Evolutionary conservation across 2,888 invertebrate species (phyloP).

Genomic region (Mesorhabditis belari): DNA sequence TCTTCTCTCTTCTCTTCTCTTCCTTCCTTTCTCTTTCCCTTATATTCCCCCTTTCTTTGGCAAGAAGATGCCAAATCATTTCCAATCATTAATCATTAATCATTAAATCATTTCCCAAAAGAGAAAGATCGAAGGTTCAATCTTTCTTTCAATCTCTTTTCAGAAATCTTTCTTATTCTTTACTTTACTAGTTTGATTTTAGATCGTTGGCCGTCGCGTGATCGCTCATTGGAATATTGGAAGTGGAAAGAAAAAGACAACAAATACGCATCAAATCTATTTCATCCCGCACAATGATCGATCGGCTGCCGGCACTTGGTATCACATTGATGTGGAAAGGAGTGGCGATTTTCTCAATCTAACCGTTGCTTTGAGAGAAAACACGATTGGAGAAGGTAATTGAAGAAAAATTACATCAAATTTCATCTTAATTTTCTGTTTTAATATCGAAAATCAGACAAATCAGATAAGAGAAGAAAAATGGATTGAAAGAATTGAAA

Average conservation of each 20-base stretch:
- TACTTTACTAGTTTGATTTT: background rate
- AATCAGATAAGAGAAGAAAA: no score
- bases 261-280: constrained; percentile 42
- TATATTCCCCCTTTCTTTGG: no score
- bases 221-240: constrained; percentile 51
- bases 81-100: no score
- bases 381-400: constrained; percentile 24
- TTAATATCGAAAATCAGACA: no score
- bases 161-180: background rate
- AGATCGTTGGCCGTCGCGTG: constrained; percentile 32
- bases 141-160: background rate
- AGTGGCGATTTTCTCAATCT: constrained; percentile 53
- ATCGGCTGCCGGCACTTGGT: constrained; percentile 10
- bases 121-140: background rate
- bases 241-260: constrained; percentile 41
- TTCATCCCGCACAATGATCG: constrained; percentile 32
- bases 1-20: no score
- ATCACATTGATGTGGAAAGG: constrained; percentile 37
- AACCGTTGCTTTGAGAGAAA: constrained; percentile 49
- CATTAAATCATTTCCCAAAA: no score
- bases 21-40: no score
- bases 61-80: no score
- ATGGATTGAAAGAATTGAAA: no score
- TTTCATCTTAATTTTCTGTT: no score
- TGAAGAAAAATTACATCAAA: constrained; percentile 10